Evolutionary conservation across 2,888 invertebrate genomes (phyloP).

Genomic region (Drosophila setosimentum): DNA sequence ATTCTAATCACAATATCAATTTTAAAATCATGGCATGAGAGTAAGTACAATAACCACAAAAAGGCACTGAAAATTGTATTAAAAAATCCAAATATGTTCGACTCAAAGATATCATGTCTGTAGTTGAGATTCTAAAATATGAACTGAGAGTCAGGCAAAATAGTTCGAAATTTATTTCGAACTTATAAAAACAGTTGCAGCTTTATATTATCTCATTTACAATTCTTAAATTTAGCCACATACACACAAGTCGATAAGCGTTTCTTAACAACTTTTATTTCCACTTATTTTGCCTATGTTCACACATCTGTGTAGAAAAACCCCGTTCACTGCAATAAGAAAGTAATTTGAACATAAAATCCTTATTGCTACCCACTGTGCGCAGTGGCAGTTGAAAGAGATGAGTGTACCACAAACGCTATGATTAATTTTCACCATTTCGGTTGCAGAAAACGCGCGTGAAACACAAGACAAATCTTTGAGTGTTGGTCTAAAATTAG

Average conservation of each 20-base stretch:
- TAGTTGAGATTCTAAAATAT: neutral
- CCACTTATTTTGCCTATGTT: neutral
- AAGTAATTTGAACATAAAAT: neutral
- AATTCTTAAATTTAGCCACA: neutral
- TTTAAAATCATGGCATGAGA: neutral
- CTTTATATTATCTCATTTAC: neutral
- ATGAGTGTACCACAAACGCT: constrained; percentile 52
- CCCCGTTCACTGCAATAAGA: neutral
- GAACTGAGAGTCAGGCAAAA: neutral
- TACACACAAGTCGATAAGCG: neutral
- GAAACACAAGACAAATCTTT: constrained; percentile 60
- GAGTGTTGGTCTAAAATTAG: constrained; percentile 60
- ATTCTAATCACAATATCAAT: neutral
- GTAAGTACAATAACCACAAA: neutral
- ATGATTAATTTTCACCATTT: constrained; percentile 75
- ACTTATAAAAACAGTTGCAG: neutral
- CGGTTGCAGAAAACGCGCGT: constrained; percentile 52
- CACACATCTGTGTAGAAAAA: neutral
- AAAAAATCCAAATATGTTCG: neutral
- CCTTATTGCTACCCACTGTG: constrained; percentile 1
- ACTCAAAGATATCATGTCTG: neutral
- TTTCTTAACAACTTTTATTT: neutral
- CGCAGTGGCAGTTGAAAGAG: neutral
- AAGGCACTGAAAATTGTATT: neutral
- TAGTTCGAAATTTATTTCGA: neutral